phyloP scores from a whole-genome alignment of 2,113 vertebrate genomes.

The Paradisaea rubra region DNA sequence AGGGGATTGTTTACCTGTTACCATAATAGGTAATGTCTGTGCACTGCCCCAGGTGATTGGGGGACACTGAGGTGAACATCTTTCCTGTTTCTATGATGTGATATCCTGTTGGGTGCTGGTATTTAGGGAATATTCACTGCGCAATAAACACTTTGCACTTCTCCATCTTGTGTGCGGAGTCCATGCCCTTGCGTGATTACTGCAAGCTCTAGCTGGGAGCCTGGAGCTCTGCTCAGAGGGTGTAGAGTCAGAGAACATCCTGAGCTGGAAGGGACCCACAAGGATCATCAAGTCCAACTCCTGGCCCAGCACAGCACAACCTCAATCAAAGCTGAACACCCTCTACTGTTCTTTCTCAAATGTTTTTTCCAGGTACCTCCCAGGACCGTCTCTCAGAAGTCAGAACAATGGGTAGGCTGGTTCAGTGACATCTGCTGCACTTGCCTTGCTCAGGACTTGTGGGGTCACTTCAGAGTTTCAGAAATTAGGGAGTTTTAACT shows the following conservation, averaged over 20 bases:
- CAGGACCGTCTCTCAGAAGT: not conserved
- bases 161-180: too few species aligned
- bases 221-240: not conserved
- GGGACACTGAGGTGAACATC: too few species aligned
- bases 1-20: too few species aligned
- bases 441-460: not conserved
- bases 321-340: not conserved
- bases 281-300: not conserved
- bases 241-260: not conserved
- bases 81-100: too few species aligned
- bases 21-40: too few species aligned
- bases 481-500: not conserved
- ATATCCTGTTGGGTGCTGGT: too few species aligned
- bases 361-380: not conserved
- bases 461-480: not conserved
- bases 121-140: too few species aligned
- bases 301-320: not conserved
- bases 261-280: not conserved
- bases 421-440: not conserved
- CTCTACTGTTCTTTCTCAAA: not conserved
- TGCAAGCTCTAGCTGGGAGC: not conserved
- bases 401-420: not conserved
- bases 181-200: too few species aligned
- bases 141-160: too few species aligned
- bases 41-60: too few species aligned